Base-by-base conservation (phyloP, 1,140 invertebrate genomes). In the Homarus americanus region DNA sequence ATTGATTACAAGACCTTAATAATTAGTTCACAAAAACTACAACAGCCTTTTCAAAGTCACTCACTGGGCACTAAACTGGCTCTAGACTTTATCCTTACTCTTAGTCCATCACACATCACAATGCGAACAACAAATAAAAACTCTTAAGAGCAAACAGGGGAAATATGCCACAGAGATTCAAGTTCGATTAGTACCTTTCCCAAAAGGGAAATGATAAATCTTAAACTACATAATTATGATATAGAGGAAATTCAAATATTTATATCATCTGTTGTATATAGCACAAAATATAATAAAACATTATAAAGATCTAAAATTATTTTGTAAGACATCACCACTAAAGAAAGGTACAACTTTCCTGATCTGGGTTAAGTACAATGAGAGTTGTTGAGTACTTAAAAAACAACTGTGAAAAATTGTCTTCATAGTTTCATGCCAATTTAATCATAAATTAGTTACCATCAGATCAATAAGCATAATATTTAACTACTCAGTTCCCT, bases 1-100 rank as follows among this genome's bases (percentile, higher is more conserved):
- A 12, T 84, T 69, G 34, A 38, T 82, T 63, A 38, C 34, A 69
- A 63, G 58, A 28, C 63, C 82, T 84, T 84, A 69, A 69, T n/a
- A n/a, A 41, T 69, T 84, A 63, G 49, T 82, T 44, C 41, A 38
- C 41, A 38, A 40, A 38, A 38, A 34, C 20, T 44, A 76, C 75
- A 38, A 38, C 36, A 38, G 36, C 34, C 75, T 38, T 44, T 44
- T 40, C 75, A 76, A 76, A 76, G 36, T 40, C 75, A 36, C 80
- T 82, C 80, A 66, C 80, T 63, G 44, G 49, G 80, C 58, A 79
- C 44, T n/a, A 79, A 40, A 79, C 28, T 79, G 40, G 44, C 40
- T 49, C 9, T 49, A n/a, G 24, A 44, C 24, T n/a, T 41, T n/a
- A 79, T 40, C 76, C 44, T 49, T 79, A 36, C 20, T 20, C 40